phyloP scores from a whole-genome alignment of 2,888 invertebrate species.

The Drepanosiphum platanoidis region DNA sequence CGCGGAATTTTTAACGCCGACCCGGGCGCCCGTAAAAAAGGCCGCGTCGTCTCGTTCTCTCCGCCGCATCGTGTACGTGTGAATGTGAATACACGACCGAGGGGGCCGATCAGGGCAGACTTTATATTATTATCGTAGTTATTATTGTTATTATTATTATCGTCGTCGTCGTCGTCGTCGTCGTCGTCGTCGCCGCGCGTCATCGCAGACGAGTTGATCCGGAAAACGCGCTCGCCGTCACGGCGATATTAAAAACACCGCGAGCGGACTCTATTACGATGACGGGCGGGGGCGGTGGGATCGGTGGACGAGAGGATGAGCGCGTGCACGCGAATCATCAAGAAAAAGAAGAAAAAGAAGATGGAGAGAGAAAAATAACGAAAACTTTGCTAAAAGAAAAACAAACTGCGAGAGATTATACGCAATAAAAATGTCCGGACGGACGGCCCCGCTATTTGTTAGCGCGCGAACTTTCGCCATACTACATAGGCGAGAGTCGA shows the following conservation, averaged over 20 bases:
- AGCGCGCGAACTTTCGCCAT: slow-evolving; percentile 12
- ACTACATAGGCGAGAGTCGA: too few relatives aligned
- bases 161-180: background rate
- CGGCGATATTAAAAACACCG: slow-evolving; percentile 4
- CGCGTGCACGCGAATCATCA: background rate
- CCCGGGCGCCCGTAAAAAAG: background rate
- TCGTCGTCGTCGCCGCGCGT: background rate
- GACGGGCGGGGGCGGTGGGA: background rate
- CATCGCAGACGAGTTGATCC: background rate
- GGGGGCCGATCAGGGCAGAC: too few relatives aligned
- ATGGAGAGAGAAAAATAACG: too few relatives aligned
- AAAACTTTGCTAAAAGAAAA: slow-evolving; percentile 46
- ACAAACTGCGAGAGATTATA: slow-evolving; percentile 36
- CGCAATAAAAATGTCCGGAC: slow-evolving; percentile 35
- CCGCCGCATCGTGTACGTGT: too few relatives aligned
- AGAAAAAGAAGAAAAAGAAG: too few relatives aligned
- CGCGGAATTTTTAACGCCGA: background rate
- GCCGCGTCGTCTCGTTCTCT: background rate
- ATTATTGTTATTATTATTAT: too few relatives aligned
- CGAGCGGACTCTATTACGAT: background rate
- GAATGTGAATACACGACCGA: too few relatives aligned
- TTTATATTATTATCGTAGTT: too few relatives aligned
- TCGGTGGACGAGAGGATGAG: background rate
- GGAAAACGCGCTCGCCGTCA: slow-evolving; percentile 11
- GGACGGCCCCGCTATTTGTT: slow-evolving; percentile 43